phyloP scores from a whole-genome alignment of 2,888 invertebrate genomes.

The Volucella bombylans region DNA sequence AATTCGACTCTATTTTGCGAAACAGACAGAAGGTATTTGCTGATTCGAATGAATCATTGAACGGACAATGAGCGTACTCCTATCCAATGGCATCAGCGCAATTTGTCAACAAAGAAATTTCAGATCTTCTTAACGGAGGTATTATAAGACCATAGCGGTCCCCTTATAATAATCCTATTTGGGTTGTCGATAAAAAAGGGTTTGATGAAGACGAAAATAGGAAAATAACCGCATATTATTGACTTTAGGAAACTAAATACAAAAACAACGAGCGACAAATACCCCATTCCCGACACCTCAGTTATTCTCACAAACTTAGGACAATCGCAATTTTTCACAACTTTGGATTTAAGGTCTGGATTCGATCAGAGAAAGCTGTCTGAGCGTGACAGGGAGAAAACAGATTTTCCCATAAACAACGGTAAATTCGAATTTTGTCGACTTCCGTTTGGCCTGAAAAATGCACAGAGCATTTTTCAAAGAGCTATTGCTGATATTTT shows the following conservation, averaged over 20 bases:
- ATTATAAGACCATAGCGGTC: constrained; percentile 57
- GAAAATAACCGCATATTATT: constrained; percentile 63
- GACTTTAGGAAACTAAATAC: constrained; percentile 66
- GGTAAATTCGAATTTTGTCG: constrained; percentile 42
- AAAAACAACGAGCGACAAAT: constrained; percentile 61
- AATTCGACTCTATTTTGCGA: not conserved
- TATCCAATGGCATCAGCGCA: constrained; percentile 48
- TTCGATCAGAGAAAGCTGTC: constrained; percentile 60
- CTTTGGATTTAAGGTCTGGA: constrained; percentile 67
- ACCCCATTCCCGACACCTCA: constrained; percentile 60
- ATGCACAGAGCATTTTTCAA: constrained; percentile 43
- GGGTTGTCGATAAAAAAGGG: constrained; percentile 49
- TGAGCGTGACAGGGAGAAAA: constrained; percentile 66
- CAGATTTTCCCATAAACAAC: constrained; percentile 51
- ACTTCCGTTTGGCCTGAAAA: constrained; percentile 46
- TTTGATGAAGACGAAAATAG: constrained; percentile 39
- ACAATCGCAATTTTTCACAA: constrained; percentile 50
- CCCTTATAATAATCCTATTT: constrained; percentile 53
- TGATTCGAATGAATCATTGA: constrained; percentile 38
- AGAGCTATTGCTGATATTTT: constrained; percentile 69
- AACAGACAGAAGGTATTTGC: constrained; percentile 29
- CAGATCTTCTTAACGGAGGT: constrained; percentile 30
- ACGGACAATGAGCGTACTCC: constrained; percentile 53
- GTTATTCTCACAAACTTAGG: constrained; percentile 60
- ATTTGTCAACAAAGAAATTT: constrained; percentile 58